Conservation (phyloP, 2,888 invertebrate species). For the Noctuana brunneofusca region DNA sequence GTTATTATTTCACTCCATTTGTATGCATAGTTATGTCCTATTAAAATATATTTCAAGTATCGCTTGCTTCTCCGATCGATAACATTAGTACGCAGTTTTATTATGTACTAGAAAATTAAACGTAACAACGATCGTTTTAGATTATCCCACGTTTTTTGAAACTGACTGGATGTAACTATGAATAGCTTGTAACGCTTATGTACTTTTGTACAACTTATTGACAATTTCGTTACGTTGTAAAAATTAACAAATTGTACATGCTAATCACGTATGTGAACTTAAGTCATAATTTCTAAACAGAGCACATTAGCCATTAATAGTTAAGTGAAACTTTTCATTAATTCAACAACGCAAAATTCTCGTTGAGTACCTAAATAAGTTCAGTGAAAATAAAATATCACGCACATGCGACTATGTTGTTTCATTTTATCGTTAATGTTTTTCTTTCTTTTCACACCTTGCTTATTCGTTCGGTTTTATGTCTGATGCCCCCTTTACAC, state of each 20-base stretch:
- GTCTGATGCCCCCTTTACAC: no score
- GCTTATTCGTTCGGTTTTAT: no score
- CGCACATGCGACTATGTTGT: slow-evolving; percentile 75
- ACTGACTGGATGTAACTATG: slow-evolving; percentile 49
- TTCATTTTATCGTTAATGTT: slow-evolving; percentile 52
- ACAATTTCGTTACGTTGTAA: slow-evolving; percentile 64
- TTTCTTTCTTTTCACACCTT: no score
- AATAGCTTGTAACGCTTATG: slow-evolving; percentile 44
- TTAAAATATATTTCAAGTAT: slow-evolving; percentile 17
- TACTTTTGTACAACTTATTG: slow-evolving; percentile 67
- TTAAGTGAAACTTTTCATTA: slow-evolving; percentile 66
- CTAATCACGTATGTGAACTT: slow-evolving; percentile 54
- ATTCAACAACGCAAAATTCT: slow-evolving; percentile 72
- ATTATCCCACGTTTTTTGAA: slow-evolving; percentile 41
- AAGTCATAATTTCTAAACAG: slow-evolving; percentile 62
- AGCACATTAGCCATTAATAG: slow-evolving; percentile 77
- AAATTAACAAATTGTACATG: slow-evolving; percentile 56
- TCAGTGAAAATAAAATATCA: slow-evolving; percentile 78
- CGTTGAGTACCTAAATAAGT: slow-evolving; percentile 65
- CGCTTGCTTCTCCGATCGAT: slow-evolving; percentile 24
- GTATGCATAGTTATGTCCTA: background rate
- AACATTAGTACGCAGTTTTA: background rate
- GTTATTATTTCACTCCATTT: slow-evolving; percentile 1
- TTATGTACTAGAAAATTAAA: slow-evolving; percentile 21
- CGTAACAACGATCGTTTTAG: slow-evolving; percentile 28